Evolutionary conservation across 2,113 vertebrate genomes (phyloP), one percentile per base, ranked within the genome.

Genomic region (Gallinago jamesoni): DNA sequence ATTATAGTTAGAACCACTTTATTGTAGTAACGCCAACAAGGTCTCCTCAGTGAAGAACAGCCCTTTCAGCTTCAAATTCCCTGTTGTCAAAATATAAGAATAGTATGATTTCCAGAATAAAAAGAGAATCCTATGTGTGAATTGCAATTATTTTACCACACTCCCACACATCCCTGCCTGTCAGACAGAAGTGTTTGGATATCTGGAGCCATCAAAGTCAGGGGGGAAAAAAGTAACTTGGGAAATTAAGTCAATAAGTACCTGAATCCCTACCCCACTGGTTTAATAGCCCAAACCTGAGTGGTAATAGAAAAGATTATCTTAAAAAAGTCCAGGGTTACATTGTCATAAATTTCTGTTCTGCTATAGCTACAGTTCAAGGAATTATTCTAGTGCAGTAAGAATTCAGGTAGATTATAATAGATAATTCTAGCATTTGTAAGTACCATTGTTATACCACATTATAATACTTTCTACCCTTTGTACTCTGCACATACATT

Each of bases 351-450:
- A 47, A 60, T 79, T 70, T 72, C 25, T 70, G 20, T 53, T 87
- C 27, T 90, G 53, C 60, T 92, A 12, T 15, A 77, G n/a, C 28
- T 75, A 43, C 18, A n/a, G n/a, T 62, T 84, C 50, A 79, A 94
- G 53, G 55, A 86, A 90, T 92, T 90, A 72, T 39, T 19, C 2
- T 74, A 66, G 9, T 45, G 12, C 59, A 74, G 43, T 92, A 50
- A 92, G 81, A 91, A 89, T 90, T 92, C 68, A 87, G 87, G 63
- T 63, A 23, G 37, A 83, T 90, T 94, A 68, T 87, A 83, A 47
- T 37, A 81, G 50, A 67, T 84, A 90, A 77, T 43, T 92, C 59
- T 17, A 74, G 23, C 9, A 18, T 90, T 93, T 74, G 35, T 55
- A 83, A 87, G 47, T 55, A 75, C 6, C 14, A 52, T 62, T 37